A percentile compares a stretch with the other conserved stretches of the same genome.
Evolutionary conservation across 2,113 vertebrate species (phyloP).

Genomic region (Bombycilla garrulus): DNA sequence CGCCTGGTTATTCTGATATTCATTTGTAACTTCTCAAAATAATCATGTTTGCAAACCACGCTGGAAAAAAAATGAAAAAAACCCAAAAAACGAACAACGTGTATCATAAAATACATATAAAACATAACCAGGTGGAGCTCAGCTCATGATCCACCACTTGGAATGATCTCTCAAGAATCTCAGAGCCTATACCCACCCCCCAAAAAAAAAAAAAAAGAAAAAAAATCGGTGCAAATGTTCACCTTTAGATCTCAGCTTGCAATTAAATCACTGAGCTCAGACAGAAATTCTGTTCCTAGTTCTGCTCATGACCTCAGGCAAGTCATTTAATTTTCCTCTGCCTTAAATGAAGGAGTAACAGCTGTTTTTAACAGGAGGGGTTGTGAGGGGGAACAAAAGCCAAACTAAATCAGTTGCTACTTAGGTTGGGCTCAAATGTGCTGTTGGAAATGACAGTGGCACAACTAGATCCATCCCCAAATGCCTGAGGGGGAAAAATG

Average conservation of each 20-base stretch:
- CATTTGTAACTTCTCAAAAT: not conserved
- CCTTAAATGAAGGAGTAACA: constrained; percentile 25
- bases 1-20: not conserved
- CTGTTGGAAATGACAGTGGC: not conserved
- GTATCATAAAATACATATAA: not conserved
- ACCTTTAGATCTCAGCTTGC: not conserved
- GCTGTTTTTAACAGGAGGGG: constrained; percentile 30
- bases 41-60: not conserved
- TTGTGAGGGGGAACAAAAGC: not conserved
- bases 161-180: not conserved
- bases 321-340: not conserved
- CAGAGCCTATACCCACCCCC: rapidly evolving
- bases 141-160: not conserved
- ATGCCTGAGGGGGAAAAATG: not conserved
- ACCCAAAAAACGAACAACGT: not conserved
- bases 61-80: not conserved
- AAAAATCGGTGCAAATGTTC: not conserved
- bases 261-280: not conserved
- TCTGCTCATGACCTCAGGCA: not conserved
- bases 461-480: not conserved
- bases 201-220: not conserved
- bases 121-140: not conserved
- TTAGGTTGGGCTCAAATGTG: not conserved
- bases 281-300: not conserved
- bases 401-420: not conserved